Evolutionary conservation across 2,113 vertebrate genomes (phyloP), one percentile per base, ranked within the genome.

Genomic region (Hymenochirus boettgeri): DNA sequence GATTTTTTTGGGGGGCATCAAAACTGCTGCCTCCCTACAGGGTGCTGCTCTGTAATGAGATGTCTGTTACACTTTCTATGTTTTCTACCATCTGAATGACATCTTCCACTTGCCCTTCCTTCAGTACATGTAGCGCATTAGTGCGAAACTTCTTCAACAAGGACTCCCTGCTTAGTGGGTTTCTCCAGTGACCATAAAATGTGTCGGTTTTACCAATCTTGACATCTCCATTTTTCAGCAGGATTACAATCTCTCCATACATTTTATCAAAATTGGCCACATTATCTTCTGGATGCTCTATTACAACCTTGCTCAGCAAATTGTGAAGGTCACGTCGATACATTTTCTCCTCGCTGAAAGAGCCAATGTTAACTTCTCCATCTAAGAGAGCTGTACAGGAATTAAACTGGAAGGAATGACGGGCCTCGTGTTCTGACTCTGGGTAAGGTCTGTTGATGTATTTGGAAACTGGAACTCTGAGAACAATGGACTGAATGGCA

Each of bases 161-260:
- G 0, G 90, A 90, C 60, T 92, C 88, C 3, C 83, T 76, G 65
- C 83, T 89, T 54, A 95, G 82, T 1, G 92, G 92, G 37, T 91
- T 92, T 63, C 91, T 88, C 92, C 92, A 94, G 79, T 94, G 93
- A 46, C 92, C 92, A 0, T 94, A 93, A 78, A 95, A 95, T 19
- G 91, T 93, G 77, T 93, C 82, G 50, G n/a, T 93, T 42, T 84
- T 89, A 5, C 88, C 90, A 0, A 46, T 80, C 35, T 92, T 78
- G 7, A 90, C 46, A 5, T 90, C 85, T 4, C 92, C 87, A n/a
- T 76, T 82, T 18, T 76, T 78, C 39, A 93, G 79, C 1, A 85
- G 83, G 18, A 94, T 83, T 21, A 83, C 82, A 55, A 92, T 84
- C 71, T 94, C 92, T 0, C 83, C 85, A 0, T 94, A 93, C 92